These are phyloP conservation scores for Meteorus sp. DNA, from an alignment of 1,140 invertebrate genomes.

Conservation along the genomic window DNA sequence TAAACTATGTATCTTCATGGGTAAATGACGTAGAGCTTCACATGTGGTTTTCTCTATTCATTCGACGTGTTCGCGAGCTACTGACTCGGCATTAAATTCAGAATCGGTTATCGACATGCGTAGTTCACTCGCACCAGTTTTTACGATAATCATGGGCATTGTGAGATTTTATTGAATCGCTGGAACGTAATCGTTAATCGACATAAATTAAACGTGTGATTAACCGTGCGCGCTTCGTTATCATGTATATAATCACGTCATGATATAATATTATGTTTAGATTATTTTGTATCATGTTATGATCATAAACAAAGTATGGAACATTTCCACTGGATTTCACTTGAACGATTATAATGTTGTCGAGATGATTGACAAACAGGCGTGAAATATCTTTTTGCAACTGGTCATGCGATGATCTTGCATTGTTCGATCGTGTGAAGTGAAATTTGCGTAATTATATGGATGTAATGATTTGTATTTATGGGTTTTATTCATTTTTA, in stretches of 20 bases:
- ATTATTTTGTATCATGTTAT: constrained; percentile 6
- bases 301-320: neutral
- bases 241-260: constrained; percentile 16
- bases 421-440: too few species aligned
- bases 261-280: too few species aligned
- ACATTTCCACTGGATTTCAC: constrained; percentile 6
- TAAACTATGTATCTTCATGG: too few species aligned
- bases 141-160: constrained; percentile 1
- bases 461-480: too few species aligned
- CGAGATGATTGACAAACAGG: constrained; percentile 1
- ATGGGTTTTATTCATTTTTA: too few species aligned
- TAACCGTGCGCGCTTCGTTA: constrained; percentile 30
- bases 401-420: too few species aligned
- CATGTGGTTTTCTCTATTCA: constrained; percentile 42
- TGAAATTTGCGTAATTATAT: too few species aligned
- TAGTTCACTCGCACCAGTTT: neutral
- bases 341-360: neutral
- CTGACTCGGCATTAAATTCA: constrained; percentile 40
- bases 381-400: neutral
- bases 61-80: constrained; percentile 40
- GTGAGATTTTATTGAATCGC: constrained; percentile 34
- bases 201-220: constrained; percentile 44
- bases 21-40: constrained; percentile 40
- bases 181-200: constrained; percentile 38
- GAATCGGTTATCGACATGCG: constrained; percentile 18